Evolutionary conservation across 1,140 invertebrate species (phyloP), one percentile per base, ranked within the genome.

Genomic region (Hycleus phaleratus): DNA sequence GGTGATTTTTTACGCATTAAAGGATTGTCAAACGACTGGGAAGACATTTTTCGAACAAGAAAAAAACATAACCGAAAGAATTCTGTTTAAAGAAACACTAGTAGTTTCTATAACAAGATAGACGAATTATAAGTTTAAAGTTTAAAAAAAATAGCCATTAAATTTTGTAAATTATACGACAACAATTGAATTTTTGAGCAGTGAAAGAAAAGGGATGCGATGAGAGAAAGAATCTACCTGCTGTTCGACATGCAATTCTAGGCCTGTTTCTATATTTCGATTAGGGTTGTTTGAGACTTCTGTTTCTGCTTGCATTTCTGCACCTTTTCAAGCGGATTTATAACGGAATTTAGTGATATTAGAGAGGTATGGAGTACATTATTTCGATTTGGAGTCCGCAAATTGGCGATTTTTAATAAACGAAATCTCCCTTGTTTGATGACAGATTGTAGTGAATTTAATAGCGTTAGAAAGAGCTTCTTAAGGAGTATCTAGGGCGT

Each of bases 1-100:
- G 47, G 43, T 59, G 46, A 53, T 59, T 59, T 56, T 56, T 56
- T 54, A 48, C 50, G 46, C 50, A 59, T 59, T 59, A 59, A 59
- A 53, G 46, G 50, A 46, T 59, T 59, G 51, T 53, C 51, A 46
- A 53, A 38, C 51, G 46, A 45, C 38, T 43, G 45, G 11, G n/a
- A 46, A 8, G 24, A 49, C 38, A 38, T 52, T 52, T 52, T 52
- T 50, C 25, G 26, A 38, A 3, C 18, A 18, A 18, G 18, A 18
- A n/a, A 12, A 4, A 38, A 12, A 10, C 24, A 4, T 45, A 45
- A 45, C 24, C 43, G 11, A 45, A 24, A 45, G 11, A 18, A 18
- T 18, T 18, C 18, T 18, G 18, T 18, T 18, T 46, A 9, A 46
- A 46, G 18, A 25, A 24, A 26, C n/a, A 12, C 24, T 11, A 26